Evolutionary conservation across 2,888 invertebrate species (phyloP).

Genomic region (Eupithecia vulgata): DNA sequence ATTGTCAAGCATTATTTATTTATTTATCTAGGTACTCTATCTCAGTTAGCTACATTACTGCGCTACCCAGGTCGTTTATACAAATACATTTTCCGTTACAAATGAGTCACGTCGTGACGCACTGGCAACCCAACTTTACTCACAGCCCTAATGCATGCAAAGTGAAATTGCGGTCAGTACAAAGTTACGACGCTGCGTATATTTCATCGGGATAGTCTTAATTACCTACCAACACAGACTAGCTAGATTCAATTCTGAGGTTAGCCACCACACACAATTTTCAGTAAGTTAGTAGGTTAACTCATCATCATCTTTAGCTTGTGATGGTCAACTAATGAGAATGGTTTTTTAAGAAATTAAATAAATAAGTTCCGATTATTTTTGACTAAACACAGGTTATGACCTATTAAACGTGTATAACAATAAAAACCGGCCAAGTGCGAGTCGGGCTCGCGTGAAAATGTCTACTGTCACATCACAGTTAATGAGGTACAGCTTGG

Average conservation of each 20-base stretch:
- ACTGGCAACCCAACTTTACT: slow-evolving; percentile 28
- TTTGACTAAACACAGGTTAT: too few relatives aligned
- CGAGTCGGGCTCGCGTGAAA: too few relatives aligned
- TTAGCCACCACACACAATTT: not conserved
- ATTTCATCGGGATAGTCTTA: slow-evolving; percentile 13
- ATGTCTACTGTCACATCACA: too few relatives aligned
- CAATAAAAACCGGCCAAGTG: too few relatives aligned
- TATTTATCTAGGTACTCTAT: not conserved
- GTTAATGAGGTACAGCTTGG: too few relatives aligned
- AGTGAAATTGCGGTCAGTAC: slow-evolving; percentile 27
- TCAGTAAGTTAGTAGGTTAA: not conserved
- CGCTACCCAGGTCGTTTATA: not conserved
- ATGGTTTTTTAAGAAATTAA: too few relatives aligned
- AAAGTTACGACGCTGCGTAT: slow-evolving; percentile 23
- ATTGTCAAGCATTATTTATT: too few relatives aligned
- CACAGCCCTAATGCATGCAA: slow-evolving; percentile 32
- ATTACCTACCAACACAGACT: not conserved
- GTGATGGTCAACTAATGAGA: not conserved
- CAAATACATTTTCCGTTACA: slow-evolving; percentile 12
- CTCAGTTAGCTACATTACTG: not conserved
- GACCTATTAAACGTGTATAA: too few relatives aligned
- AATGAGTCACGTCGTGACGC: slow-evolving; percentile 20
- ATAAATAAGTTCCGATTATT: too few relatives aligned
- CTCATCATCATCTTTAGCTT: not conserved
- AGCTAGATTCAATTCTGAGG: not conserved